Evolutionary conservation across 1,140 invertebrate species (phyloP).

Genomic region (Calliphora vicina): DNA sequence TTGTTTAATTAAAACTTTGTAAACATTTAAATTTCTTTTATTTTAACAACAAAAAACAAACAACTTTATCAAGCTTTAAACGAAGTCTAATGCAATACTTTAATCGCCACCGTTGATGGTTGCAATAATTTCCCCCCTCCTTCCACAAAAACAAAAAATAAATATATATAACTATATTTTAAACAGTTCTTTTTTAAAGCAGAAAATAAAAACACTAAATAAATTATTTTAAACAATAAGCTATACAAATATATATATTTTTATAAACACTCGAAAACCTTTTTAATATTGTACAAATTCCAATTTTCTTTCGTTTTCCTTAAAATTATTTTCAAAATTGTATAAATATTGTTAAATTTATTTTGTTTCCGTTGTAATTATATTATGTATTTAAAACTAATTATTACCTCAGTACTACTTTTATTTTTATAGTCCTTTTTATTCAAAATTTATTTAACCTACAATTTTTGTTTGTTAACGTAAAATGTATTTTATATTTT

Average conservation of each 20-base stretch:
- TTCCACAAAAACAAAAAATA: background rate
- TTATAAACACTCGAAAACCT: no score
- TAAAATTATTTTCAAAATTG: no score
- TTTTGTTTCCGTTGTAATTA: no score
- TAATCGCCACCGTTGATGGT: background rate
- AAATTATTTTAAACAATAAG: background rate
- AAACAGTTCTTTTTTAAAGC: no score
- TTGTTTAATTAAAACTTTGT: no score
- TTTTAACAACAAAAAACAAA: background rate
- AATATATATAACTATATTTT: background rate
- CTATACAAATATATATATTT: background rate
- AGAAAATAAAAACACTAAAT: background rate
- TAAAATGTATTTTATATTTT: no score
- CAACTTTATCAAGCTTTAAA: background rate
- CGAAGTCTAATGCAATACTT: conserved; percentile 17
- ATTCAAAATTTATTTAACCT: background rate
- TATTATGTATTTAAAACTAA: no score
- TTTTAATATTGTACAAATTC: background rate
- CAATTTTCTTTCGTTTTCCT: no score
- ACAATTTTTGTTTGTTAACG: no score
- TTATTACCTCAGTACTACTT: background rate
- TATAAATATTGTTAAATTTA: no score
- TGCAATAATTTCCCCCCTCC: background rate
- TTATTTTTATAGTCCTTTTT: background rate
- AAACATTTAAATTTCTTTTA: background rate